Evolutionary conservation across 2,888 invertebrate genomes (phyloP).

Genomic region (Lasioglossum villosulum): DNA sequence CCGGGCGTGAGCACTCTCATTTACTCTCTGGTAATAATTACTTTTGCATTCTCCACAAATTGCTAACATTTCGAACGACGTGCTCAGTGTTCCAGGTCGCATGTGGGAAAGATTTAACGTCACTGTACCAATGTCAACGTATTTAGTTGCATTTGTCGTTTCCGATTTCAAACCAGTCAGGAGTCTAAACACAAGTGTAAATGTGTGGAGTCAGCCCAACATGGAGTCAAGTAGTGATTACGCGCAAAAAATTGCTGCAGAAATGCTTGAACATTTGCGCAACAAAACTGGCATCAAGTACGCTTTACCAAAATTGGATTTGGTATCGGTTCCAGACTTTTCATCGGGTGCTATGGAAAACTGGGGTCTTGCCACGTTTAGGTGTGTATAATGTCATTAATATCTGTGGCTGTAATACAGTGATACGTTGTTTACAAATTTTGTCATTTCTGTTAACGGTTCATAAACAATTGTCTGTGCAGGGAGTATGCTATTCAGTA

Average conservation of each 20-base stretch:
- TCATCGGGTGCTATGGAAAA: conserved; percentile 96
- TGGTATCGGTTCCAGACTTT: conserved; percentile 94
- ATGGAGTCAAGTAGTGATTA: conserved; percentile 69
- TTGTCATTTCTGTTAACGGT: not conserved
- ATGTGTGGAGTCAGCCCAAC: conserved; percentile 80
- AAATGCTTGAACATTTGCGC: conserved; percentile 85
- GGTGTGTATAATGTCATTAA: conserved; percentile 81
- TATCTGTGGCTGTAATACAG: not conserved
- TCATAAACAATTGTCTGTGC: conserved; percentile 5
- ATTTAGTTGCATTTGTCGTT: conserved; percentile 92
- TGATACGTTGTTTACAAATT: not conserved
- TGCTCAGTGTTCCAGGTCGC: conserved; percentile 11
- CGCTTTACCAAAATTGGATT: conserved; percentile 93
- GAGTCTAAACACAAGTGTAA: conserved; percentile 83
- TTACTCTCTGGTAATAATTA: not conserved
- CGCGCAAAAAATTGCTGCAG: conserved; percentile 82
- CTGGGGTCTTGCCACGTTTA: conserved; percentile 92
- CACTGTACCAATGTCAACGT: conserved; percentile 93
- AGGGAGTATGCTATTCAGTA: conserved; percentile 79
- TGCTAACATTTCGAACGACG: not conserved
- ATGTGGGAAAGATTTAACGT: conserved; percentile 87
- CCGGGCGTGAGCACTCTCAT: too few species aligned
- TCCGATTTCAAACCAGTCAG: conserved; percentile 85
- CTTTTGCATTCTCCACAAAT: not conserved
- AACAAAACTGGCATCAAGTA: conserved; percentile 86